Conservation (phyloP, 2,888 invertebrate genomes). For the Ernsta delagoae region DNA sequence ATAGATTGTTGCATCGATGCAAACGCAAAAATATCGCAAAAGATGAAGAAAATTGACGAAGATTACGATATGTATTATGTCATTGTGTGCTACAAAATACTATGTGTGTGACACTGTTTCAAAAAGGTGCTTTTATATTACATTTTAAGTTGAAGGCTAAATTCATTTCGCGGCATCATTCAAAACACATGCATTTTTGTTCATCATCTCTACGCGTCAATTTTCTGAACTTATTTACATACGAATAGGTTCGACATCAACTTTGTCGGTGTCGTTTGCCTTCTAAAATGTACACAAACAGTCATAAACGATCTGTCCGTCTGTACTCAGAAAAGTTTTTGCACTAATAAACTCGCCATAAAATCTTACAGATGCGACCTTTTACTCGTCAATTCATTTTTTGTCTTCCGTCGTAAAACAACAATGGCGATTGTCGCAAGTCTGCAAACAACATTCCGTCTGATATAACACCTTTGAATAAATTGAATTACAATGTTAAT, state of each 20-base stretch:
- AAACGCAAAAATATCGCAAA: no score
- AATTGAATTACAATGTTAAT: not conserved
- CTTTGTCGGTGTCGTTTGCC: conserved; percentile 65
- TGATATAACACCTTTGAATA: conserved; percentile 5
- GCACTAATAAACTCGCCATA: conserved; percentile 73
- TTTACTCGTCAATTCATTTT: conserved; percentile 17
- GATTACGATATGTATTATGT: no score
- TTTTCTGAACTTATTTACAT: conserved; percentile 72
- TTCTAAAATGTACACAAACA: conserved; percentile 69
- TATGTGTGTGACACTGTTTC: no score
- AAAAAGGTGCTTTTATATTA: no score
- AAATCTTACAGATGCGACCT: conserved; percentile 45
- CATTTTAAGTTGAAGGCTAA: no score
- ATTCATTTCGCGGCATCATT: conserved; percentile 20
- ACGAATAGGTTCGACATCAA: conserved; percentile 57
- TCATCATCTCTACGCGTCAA: not conserved
- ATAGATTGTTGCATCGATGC: no score
- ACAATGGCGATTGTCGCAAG: conserved; percentile 37
- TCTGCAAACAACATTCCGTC: conserved; percentile 16
- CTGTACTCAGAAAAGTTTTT: conserved; percentile 60
- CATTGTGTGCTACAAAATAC: no score
- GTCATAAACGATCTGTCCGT: conserved; percentile 59
- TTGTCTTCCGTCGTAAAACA: conserved; percentile 22
- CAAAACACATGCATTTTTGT: conserved; percentile 19
- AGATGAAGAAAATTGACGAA: no score